These are phyloP conservation scores for Xestia ashworthii DNA, from an alignment of 2,888 invertebrate species.

Conservation along the genomic window DNA sequence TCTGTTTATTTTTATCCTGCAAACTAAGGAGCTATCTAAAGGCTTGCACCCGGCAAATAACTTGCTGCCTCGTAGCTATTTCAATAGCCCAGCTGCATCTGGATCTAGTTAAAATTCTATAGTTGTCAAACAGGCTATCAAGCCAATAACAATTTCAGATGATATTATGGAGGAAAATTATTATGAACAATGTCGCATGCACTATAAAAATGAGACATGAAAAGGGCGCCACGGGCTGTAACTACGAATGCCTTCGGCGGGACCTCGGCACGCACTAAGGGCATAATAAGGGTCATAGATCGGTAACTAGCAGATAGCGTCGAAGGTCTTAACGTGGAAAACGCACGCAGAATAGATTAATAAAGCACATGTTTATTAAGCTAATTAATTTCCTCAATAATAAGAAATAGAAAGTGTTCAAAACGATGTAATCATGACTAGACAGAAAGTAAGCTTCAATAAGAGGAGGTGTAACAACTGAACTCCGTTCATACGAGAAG, in stretches of 20 bases:
- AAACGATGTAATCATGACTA: conserved; percentile 66
- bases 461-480: conserved; percentile 61
- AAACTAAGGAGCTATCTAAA: conserved; percentile 21
- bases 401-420: conserved; percentile 67
- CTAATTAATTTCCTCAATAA: conserved; percentile 69
- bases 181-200: conserved; percentile 77
- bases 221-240: conserved; percentile 73
- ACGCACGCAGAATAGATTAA: conserved; percentile 81
- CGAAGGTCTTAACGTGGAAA: conserved; percentile 79
- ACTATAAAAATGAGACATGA: conserved; percentile 81
- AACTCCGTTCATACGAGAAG: conserved; percentile 49
- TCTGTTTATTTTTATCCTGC: conserved; percentile 36
- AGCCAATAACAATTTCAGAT: conserved; percentile 60
- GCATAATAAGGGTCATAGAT: conserved; percentile 84
- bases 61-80: conserved; percentile 40
- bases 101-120: conserved; percentile 62
- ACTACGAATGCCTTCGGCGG: conserved; percentile 72
- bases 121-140: conserved; percentile 59
- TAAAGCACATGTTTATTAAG: conserved; percentile 69
- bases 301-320: conserved; percentile 73
- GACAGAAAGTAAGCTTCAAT: conserved; percentile 60
- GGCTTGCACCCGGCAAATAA: conserved; percentile 47
- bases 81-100: conserved; percentile 52
- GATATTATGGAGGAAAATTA: conserved; percentile 74
- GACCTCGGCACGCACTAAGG: conserved; percentile 88